These are phyloP conservation scores for Hypotaenidia philippensis DNA, from an alignment of 2,797 vertebrate genomes.

Conservation along the genomic window DNA sequence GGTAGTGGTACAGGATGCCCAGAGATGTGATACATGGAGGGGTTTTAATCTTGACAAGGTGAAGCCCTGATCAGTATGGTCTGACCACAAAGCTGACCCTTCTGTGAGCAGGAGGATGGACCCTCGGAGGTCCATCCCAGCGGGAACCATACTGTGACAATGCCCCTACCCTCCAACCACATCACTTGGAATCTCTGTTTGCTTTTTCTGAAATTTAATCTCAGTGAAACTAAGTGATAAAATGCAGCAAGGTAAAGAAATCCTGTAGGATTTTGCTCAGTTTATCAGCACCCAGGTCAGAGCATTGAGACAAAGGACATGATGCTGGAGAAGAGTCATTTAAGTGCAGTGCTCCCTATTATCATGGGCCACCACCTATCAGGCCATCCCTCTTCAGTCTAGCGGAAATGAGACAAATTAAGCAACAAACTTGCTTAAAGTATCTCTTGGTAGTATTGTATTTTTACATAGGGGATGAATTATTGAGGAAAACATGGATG, in stretches of 20 bases:
- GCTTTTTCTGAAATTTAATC: neutral
- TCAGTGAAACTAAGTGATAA: neutral
- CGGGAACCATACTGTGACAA: neutral
- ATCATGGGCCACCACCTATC: neutral
- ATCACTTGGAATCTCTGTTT: neutral
- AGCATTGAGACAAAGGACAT: neutral
- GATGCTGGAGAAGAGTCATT: neutral
- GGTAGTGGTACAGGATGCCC: neutral
- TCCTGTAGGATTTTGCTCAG: neutral
- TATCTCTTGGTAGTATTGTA: neutral
- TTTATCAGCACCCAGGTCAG: neutral
- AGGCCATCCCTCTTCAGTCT: neutral
- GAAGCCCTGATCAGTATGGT: neutral
- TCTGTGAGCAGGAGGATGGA: neutral
- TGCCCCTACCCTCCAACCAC: neutral
- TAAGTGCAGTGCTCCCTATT: neutral
- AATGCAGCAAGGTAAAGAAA: neutral
- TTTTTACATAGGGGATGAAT: neutral
- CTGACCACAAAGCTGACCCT: neutral
- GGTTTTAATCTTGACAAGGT: neutral
- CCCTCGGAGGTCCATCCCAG: neutral
- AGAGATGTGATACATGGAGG: neutral
- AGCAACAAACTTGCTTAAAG: neutral
- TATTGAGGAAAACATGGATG: neutral
- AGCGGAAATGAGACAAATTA: neutral